Evolutionary conservation across 2,888 invertebrate species (phyloP).

Genomic region (Microctonus brassicae): DNA sequence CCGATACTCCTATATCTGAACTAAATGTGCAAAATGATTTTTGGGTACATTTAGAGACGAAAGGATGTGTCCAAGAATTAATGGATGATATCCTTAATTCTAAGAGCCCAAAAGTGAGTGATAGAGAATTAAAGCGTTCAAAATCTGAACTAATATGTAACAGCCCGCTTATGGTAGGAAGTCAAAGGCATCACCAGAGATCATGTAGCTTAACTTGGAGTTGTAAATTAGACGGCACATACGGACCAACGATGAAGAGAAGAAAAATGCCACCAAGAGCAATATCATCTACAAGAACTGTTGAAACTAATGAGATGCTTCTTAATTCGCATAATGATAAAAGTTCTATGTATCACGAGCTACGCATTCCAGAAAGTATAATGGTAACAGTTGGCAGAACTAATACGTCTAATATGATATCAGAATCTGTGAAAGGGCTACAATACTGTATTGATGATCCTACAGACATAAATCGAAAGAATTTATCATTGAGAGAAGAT

Average conservation of each 20-base stretch:
- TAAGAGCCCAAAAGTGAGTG: slow-evolving; percentile 62
- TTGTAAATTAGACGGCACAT: slow-evolving; percentile 78
- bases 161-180: slow-evolving; percentile 70
- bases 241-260: slow-evolving; percentile 77
- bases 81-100: slow-evolving; percentile 75
- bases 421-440: slow-evolving; percentile 60
- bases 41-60: slow-evolving; percentile 70
- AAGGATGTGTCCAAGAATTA: slow-evolving; percentile 71
- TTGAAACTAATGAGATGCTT: slow-evolving; percentile 58
- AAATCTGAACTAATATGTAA: slow-evolving; percentile 75
- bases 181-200: slow-evolving; percentile 73
- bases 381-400: slow-evolving; percentile 67
- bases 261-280: slow-evolving; percentile 73
- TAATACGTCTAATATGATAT: slow-evolving; percentile 56
- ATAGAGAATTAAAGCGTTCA: slow-evolving; percentile 75
- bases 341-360: slow-evolving; percentile 63
- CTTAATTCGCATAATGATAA: slow-evolving; percentile 58
- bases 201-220: slow-evolving; percentile 80
- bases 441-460: slow-evolving; percentile 60
- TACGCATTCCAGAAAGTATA: slow-evolving; percentile 70
- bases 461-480: slow-evolving; percentile 49
- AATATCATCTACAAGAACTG: slow-evolving; percentile 50
- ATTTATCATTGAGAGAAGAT: slow-evolving; percentile 57
- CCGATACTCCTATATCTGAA: slow-evolving; percentile 58
- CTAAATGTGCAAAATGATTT: slow-evolving; percentile 62